A percentile compares a stretch with the other conserved stretches of the same genome.
phyloP scores from a whole-genome alignment of 2,888 invertebrate genomes.

The Pseudococcus longispinus region DNA sequence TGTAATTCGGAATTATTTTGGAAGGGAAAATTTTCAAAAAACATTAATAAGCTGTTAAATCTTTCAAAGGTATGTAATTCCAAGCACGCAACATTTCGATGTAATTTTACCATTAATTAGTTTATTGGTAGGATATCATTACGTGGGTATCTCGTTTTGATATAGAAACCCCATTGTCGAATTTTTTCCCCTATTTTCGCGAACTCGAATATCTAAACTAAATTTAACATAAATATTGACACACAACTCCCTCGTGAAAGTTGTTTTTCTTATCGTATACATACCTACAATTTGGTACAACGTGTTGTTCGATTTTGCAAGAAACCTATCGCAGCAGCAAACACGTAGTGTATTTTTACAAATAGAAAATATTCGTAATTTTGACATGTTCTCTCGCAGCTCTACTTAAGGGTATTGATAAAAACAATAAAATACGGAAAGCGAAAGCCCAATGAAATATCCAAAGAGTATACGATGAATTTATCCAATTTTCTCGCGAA shows the following conservation, averaged over 20 bases:
- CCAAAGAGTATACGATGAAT: neutral
- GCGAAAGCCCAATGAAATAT: neutral
- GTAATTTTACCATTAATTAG: conserved; percentile 24
- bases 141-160: neutral
- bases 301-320: neutral
- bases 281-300: neutral
- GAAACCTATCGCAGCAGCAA: neutral
- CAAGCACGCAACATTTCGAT: neutral
- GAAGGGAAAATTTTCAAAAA: neutral
- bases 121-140: neutral
- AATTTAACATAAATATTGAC: conserved; percentile 21
- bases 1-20: neutral
- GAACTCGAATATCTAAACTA: neutral
- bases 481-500: neutral
- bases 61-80: neutral
- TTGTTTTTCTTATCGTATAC: neutral
- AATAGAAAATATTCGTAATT: neutral
- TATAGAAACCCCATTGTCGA: neutral
- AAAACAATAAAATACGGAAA: neutral
- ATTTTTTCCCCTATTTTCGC: neutral
- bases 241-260: neutral
- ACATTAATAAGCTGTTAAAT: neutral
- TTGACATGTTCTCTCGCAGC: neutral
- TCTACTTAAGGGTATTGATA: neutral
- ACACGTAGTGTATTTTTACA: neutral